Percentiles rank a stretch among this genome's conserved stretches.
Conservation (phyloP, 2,797 vertebrate genomes). For the Limosa lapponica region DNA sequence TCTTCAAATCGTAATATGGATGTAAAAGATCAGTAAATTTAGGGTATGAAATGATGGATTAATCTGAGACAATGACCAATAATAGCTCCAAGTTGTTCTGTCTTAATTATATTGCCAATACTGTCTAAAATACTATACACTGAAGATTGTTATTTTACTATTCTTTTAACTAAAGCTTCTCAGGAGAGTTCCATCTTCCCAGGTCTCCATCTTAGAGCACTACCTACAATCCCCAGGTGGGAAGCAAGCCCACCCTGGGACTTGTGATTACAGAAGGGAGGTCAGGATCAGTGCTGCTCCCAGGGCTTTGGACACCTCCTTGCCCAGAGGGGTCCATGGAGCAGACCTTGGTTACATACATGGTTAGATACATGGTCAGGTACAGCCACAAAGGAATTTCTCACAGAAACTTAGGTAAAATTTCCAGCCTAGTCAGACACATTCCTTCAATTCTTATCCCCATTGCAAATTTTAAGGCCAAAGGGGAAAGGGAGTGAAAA, state of each 20-base stretch:
- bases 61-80: neutral
- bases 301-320: neutral
- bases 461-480: neutral
- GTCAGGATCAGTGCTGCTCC: neutral
- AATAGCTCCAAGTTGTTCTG: neutral
- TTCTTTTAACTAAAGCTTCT: neutral
- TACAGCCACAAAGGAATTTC: neutral
- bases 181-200: neutral
- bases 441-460: neutral
- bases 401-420: neutral
- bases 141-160: neutral
- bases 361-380: too few relatives aligned
- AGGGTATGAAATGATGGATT: neutral
- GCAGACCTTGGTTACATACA: neutral
- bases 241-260: neutral
- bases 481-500: neutral
- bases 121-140: neutral
- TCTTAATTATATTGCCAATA: neutral
- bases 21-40: neutral
- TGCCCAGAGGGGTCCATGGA: accelerated
- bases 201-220: neutral
- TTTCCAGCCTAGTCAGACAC: neutral
- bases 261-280: neutral
- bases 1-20: neutral
- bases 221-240: neutral